phyloP scores from a whole-genome alignment of 2,113 vertebrate genomes.

The Equus quagga region DNA sequence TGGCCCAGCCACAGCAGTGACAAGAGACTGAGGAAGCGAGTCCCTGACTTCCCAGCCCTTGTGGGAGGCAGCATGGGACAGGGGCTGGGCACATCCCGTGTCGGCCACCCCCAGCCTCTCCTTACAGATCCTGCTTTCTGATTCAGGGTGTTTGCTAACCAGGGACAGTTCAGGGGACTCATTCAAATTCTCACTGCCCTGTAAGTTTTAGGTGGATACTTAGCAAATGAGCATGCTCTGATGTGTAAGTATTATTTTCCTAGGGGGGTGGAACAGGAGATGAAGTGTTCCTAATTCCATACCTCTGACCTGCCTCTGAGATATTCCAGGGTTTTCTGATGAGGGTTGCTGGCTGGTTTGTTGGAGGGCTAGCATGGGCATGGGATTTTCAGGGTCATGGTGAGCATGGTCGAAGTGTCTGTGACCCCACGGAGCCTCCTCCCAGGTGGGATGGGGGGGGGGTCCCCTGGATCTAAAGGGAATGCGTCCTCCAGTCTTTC shows the following conservation, averaged over 20 bases:
- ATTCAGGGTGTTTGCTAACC: neutral
- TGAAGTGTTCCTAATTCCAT: neutral
- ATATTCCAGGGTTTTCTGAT: neutral
- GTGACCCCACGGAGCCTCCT: neutral
- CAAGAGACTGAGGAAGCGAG: neutral
- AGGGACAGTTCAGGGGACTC: neutral
- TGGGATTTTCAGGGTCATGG: neutral
- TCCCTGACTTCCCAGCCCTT: neutral
- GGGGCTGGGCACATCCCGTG: neutral
- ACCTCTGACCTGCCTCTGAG: neutral
- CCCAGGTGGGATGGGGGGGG: fast-evolving
- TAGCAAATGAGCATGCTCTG: neutral
- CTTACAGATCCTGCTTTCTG: neutral
- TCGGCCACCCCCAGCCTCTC: neutral
- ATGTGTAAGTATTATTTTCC: neutral
- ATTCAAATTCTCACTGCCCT: neutral
- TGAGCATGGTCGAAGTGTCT: neutral
- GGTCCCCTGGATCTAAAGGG: neutral
- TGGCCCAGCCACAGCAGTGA: neutral
- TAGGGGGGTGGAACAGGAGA: neutral
- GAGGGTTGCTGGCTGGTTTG: neutral
- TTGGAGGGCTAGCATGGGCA: neutral
- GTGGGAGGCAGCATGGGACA: neutral
- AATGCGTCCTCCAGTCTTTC: fast-evolving
- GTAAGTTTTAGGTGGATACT: neutral